A percentile compares a stretch with the other conserved stretches of the same genome.
Conservation (phyloP, 2,888 invertebrate genomes). For the Shargacucullia verbasci region DNA sequence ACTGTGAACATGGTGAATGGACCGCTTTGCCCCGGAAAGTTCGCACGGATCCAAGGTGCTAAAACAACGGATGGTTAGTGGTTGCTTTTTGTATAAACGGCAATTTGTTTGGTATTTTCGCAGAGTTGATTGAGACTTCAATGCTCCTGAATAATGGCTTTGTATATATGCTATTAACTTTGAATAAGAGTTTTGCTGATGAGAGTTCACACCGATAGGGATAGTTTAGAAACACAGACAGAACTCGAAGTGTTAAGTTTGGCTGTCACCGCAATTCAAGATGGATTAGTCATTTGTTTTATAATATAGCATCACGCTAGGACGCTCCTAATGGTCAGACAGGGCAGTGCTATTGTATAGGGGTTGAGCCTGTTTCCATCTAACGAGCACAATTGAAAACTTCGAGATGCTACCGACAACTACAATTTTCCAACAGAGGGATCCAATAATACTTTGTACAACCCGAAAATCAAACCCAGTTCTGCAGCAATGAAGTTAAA, state of each 20-base stretch:
- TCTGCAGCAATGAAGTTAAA: too few relatives aligned
- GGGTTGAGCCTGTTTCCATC: too few relatives aligned
- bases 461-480: too few relatives aligned
- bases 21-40: constrained; percentile 59
- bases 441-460: too few relatives aligned
- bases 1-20: constrained; percentile 67
- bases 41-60: constrained; percentile 62
- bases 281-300: background rate
- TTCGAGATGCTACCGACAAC: too few relatives aligned
- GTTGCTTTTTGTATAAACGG: constrained; percentile 47
- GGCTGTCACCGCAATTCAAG: constrained; percentile 25
- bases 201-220: background rate
- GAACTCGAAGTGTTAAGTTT: too few relatives aligned
- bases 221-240: too few relatives aligned
- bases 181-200: background rate
- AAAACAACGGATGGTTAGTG: constrained; percentile 42
- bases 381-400: too few relatives aligned
- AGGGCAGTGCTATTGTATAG: too few relatives aligned
- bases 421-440: too few relatives aligned
- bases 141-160: constrained; percentile 22
- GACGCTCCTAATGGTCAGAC: too few relatives aligned
- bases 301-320: too few relatives aligned
- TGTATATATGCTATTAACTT: background rate
- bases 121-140: constrained; percentile 38
- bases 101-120: constrained; percentile 50